Evolutionary conservation across 2,797 vertebrate species (phyloP).

Genomic region (Anguilla marmorata): DNA sequence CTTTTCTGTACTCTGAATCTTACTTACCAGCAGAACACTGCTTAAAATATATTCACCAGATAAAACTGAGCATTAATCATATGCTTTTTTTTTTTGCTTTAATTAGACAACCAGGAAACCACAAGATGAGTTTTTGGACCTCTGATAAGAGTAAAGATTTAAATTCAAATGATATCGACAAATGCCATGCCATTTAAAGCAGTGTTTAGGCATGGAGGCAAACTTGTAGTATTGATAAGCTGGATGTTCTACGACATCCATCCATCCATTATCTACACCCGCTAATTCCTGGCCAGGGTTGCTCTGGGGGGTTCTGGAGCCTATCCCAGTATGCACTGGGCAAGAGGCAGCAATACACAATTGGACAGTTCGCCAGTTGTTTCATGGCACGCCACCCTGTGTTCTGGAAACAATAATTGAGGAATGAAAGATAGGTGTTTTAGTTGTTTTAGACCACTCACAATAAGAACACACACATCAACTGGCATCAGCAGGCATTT

Average conservation of each 20-base stretch:
- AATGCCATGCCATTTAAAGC: neutral
- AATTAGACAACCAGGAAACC: neutral
- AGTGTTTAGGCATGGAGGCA: no score
- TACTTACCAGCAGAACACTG: no score
- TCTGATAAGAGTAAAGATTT: neutral
- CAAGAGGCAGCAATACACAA: no score
- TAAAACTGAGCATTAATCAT: neutral
- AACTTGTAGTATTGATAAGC: no score
- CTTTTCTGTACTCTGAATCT: no score
- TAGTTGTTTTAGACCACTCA: neutral
- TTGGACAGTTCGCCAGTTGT: no score
- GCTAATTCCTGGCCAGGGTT: no score
- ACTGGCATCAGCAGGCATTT: neutral
- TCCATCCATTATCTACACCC: no score
- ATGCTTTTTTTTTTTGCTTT: neutral
- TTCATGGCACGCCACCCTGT: neutral
- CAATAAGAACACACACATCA: neutral
- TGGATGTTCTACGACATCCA: neutral
- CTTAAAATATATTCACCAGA: neutral
- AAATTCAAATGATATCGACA: neutral
- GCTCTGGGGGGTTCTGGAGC: no score
- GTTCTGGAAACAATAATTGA: neutral
- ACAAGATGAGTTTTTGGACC: neutral
- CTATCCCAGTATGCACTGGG: no score
- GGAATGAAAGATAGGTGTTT: neutral